These are phyloP conservation scores for Argynnis bischoffii DNA, from an alignment of 2,888 invertebrate genomes.

Conservation along the genomic window DNA sequence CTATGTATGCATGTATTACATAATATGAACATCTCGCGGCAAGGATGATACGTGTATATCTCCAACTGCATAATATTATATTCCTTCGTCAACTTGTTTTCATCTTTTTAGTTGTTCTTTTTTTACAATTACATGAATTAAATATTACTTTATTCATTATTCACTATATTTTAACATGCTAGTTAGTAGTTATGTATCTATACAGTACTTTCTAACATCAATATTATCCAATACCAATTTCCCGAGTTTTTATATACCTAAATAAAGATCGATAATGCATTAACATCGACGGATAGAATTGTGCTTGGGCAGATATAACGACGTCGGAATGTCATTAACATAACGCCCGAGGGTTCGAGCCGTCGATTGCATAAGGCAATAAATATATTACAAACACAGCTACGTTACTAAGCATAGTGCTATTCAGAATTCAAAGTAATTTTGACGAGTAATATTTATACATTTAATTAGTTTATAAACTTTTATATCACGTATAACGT, in stretches of 20 bases:
- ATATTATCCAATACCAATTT: background rate
- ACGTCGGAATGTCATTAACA: slow-evolving; percentile 37
- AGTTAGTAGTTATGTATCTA: too few relatives aligned
- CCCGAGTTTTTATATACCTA: background rate
- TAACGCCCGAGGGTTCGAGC: slow-evolving; percentile 30
- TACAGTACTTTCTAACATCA: background rate
- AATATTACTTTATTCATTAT: too few relatives aligned
- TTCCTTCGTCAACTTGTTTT: too few relatives aligned
- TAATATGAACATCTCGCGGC: too few relatives aligned
- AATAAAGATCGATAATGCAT: slow-evolving; percentile 10
- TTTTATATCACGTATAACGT: background rate
- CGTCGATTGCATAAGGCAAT: slow-evolving; percentile 36
- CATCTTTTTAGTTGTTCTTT: too few relatives aligned
- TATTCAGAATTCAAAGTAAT: slow-evolving; percentile 27
- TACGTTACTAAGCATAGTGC: slow-evolving; percentile 9
- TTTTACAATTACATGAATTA: too few relatives aligned
- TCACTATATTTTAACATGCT: too few relatives aligned
- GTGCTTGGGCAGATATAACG: slow-evolving; percentile 16
- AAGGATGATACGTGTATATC: too few relatives aligned
- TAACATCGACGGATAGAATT: slow-evolving; percentile 8
- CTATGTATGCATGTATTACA: too few relatives aligned
- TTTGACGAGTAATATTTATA: background rate
- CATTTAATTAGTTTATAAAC: too few relatives aligned
- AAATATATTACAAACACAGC: slow-evolving; percentile 29
- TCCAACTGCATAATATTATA: too few relatives aligned